A percentile compares a stretch with the other conserved stretches of the same genome.
Conservation (phyloP, 1,140 invertebrate species). For the Thereuonema tuberculata region DNA sequence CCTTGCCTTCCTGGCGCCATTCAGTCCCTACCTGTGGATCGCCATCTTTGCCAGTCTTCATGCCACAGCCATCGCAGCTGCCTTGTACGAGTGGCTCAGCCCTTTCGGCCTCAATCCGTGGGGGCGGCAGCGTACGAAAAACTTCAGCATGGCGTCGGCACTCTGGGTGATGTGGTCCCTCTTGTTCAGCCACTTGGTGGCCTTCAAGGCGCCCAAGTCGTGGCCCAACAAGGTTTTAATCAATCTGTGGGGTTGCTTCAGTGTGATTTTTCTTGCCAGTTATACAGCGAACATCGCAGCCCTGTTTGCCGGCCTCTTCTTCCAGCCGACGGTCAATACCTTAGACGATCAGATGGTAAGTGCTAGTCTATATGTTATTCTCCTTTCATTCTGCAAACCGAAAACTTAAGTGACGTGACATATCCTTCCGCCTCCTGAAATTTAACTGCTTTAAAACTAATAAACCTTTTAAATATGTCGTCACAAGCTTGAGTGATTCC, state of each 20-base stretch:
- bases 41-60: slow-evolving; percentile 79
- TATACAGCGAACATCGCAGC: slow-evolving; percentile 91
- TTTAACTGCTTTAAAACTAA: too few species aligned
- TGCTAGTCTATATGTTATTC: too few species aligned
- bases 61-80: slow-evolving; percentile 76
- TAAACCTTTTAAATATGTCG: too few species aligned
- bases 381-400: too few species aligned
- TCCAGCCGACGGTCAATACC: slow-evolving; percentile 59
- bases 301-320: slow-evolving; percentile 75
- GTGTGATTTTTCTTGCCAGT: slow-evolving; percentile 83
- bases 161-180: slow-evolving; percentile 89
- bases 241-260: slow-evolving; percentile 89
- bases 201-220: slow-evolving; percentile 90
- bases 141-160: slow-evolving; percentile 65
- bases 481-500: too few species aligned
- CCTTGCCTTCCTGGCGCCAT: slow-evolving; percentile 74
- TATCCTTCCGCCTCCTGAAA: too few species aligned
- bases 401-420: too few species aligned
- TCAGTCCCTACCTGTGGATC: slow-evolving; percentile 75
- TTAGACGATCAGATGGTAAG: slow-evolving; percentile 38
- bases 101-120: slow-evolving; percentile 91
- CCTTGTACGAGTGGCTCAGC: slow-evolving; percentile 83
- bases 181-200: slow-evolving; percentile 79
- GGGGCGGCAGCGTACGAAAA: slow-evolving; percentile 80
- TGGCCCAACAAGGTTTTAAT: slow-evolving; percentile 92